Base-by-base conservation (phyloP, 2,113 vertebrate genomes). In the Potamarius usumacintae region DNA sequence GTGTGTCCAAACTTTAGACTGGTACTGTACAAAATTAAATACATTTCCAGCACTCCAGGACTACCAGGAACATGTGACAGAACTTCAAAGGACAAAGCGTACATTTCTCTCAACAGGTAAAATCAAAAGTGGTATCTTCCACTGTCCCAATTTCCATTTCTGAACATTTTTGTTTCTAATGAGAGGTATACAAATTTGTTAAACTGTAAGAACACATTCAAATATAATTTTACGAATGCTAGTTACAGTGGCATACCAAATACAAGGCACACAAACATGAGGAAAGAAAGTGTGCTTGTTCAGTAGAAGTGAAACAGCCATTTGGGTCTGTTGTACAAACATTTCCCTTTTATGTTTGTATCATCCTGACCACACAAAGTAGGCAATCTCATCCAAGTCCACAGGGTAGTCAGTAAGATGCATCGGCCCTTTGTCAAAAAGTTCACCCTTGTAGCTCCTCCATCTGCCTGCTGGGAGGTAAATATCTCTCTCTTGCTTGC, bases 401-500 rank as follows among this genome's bases (percentile, higher is more conserved):
- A 99, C 97, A 0, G 96, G 96, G 55, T 98, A 99, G 91, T 99
- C 97, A 0, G 96, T 97, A 78, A 99, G 96, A 89, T 97, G 93
- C 72, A 96, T 92, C 0, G 97, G 97, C 0, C 97, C 96, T 93
- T 97, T 97, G 87, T 97, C 96, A 90, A 96, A 99, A 86, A 97
- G 90, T 82, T 97, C 96, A 0, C 97, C 97, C 90, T 98, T 99
- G 93, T 98, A 97, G 94, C 97, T 98, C 76, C 93, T 95, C 98
- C 98, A 99, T 79, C 95, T 96, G 86, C 98, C 98, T 0, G 96
- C 96, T 0, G 98, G 98, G 88, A 99, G 95, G 91, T 99, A 99
- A 89, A 99, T 96, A 0, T 99, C 98, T 0, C 98, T 95, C 90
- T 98, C 97, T 90, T 97, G 97, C 90, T 98, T 99, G 52, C 97